Evolutionary conservation across 2,888 invertebrate species (phyloP).

Genomic region (Furcula furcula): DNA sequence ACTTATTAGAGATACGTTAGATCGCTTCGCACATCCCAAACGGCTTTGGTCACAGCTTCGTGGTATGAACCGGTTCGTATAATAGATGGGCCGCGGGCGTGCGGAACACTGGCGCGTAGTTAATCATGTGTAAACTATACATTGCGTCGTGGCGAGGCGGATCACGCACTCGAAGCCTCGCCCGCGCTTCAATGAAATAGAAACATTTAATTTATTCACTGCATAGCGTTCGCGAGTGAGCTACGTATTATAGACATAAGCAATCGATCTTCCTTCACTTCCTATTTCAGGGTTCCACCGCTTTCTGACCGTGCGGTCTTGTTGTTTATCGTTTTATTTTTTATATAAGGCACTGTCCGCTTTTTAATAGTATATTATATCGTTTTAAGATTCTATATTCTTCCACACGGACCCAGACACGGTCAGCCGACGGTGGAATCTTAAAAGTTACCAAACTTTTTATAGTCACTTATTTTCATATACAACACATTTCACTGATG

Average conservation of each 20-base stretch:
- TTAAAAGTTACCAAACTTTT: slow-evolving; percentile 43
- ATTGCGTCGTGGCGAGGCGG: slow-evolving; percentile 19
- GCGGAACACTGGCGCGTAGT: slow-evolving; percentile 8
- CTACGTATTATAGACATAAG: slow-evolving; percentile 60
- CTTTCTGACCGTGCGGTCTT: slow-evolving; percentile 15
- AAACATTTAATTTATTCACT: slow-evolving; percentile 24
- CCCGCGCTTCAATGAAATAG: no score
- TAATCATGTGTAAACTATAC: slow-evolving; percentile 9
- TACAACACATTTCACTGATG: slow-evolving; percentile 41
- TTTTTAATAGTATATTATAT: slow-evolving; percentile 10
- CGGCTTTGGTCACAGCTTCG: slow-evolving; percentile 38
- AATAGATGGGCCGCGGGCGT: slow-evolving; percentile 14
- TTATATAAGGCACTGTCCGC: slow-evolving; percentile 13
- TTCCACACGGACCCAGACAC: slow-evolving; percentile 9
- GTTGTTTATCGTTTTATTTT: slow-evolving; percentile 6
- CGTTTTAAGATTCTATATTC: slow-evolving; percentile 7
- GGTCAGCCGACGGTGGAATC: slow-evolving; percentile 20
- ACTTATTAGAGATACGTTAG: slow-evolving; percentile 35
- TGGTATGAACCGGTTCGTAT: slow-evolving; percentile 17
- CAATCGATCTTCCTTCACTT: slow-evolving; percentile 43
- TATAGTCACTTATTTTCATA: slow-evolving; percentile 68
- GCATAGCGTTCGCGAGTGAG: slow-evolving; percentile 51
- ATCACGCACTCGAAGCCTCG: neutral
- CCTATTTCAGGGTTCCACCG: slow-evolving; percentile 21
- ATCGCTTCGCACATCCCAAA: slow-evolving; percentile 33